These are phyloP conservation scores for Mesorhabditis sp. DNA, from an alignment of 2,888 invertebrate genomes.

Conservation along the genomic window DNA sequence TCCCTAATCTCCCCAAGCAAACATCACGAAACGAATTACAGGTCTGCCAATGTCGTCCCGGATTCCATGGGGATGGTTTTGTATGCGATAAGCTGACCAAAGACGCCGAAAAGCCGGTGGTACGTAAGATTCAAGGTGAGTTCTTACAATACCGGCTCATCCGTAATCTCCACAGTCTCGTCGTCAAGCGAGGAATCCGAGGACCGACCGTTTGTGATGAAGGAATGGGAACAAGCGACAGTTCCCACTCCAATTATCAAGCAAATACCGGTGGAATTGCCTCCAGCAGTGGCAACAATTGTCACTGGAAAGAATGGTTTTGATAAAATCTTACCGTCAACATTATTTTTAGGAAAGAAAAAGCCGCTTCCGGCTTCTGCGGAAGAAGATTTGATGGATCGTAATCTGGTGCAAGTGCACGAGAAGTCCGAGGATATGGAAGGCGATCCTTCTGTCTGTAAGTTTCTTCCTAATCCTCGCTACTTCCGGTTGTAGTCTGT, in stretches of 20 bases:
- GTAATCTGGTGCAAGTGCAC: not conserved
- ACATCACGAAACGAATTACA: constrained; percentile 9
- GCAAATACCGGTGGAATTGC: constrained; percentile 15
- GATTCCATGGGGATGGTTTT: constrained; percentile 47
- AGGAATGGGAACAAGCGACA: constrained; percentile 24
- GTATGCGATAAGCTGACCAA: constrained; percentile 14
- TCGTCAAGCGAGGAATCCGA: constrained; percentile 12
- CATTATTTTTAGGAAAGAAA: not conserved
- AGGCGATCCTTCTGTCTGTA: constrained; percentile 10
- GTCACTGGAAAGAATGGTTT: no score
- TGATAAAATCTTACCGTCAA: no score
- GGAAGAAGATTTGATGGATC: not conserved
- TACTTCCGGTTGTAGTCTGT: no score
- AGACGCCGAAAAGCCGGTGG: constrained; percentile 6
- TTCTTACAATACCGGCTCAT: not conserved
- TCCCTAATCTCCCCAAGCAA: not conserved
- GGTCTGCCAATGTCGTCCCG: constrained; percentile 44
- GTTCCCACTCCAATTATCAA: constrained; percentile 13
- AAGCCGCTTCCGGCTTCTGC: not conserved
- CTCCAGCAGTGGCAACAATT: not conserved
- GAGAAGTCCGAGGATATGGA: constrained; percentile 2
- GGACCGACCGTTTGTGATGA: constrained; percentile 36
- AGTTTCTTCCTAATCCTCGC: not conserved
- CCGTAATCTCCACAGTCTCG: not conserved
- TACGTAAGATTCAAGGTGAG: not conserved